These are phyloP conservation scores for Ochotona princeps DNA, from an alignment of 2,113 vertebrate genomes.

Conservation along the genomic window DNA sequence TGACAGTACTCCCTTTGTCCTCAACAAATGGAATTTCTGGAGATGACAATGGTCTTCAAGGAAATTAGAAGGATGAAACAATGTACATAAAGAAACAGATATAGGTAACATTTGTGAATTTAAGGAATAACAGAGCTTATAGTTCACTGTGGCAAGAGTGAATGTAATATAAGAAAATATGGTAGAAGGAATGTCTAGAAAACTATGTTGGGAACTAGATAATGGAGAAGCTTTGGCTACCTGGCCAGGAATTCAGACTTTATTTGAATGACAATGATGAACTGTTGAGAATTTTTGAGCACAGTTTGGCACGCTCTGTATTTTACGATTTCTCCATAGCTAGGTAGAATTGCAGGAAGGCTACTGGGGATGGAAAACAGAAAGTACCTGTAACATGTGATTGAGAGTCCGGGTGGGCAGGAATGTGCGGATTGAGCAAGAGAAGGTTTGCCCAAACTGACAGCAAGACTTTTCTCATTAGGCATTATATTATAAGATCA, in stretches of 20 bases:
- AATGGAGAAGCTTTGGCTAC: neutral
- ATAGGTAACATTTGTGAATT: neutral
- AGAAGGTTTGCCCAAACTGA: neutral
- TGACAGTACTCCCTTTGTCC: neutral
- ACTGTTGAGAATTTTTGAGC: conserved; percentile 1
- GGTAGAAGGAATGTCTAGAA: neutral
- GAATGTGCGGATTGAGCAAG: neutral
- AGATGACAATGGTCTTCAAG: neutral
- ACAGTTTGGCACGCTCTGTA: neutral
- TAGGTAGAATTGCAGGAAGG: neutral
- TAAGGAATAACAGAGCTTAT: neutral
- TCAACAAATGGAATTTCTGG: neutral
- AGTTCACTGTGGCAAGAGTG: conserved; percentile 5
- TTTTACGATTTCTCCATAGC: neutral
- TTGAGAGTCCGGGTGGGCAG: neutral
- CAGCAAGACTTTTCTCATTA: neutral
- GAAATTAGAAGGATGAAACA: neutral
- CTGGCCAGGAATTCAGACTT: neutral
- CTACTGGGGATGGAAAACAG: neutral
- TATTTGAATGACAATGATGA: conserved; percentile 10
- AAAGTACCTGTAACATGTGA: neutral
- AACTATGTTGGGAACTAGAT: neutral
- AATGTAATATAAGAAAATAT: neutral
- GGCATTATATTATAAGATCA: neutral
- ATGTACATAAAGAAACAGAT: neutral